Evolutionary conservation across 2,797 vertebrate species (phyloP), one percentile per base, ranked within the genome.

Genomic region (Aplochiton taeniatus): DNA sequence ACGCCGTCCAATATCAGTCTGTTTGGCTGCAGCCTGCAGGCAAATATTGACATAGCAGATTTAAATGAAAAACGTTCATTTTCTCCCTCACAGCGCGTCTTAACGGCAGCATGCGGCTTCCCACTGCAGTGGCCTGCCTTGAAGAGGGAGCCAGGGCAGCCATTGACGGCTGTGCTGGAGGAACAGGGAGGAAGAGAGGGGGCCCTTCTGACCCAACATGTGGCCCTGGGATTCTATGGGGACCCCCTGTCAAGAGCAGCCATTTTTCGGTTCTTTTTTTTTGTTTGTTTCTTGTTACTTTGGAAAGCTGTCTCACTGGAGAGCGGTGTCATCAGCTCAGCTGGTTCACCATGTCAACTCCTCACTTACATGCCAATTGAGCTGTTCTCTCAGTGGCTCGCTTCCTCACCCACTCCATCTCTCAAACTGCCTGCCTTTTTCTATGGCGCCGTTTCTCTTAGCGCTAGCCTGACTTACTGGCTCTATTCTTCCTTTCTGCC

Each of bases 31-130:
- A 77, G 68, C 79, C 68, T 42, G 53, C 61, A 55, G 69, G 81
- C 73, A 85, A 88, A 89, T 88, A 85, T 86, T 87, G 86, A 84
- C 83, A 47, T 51, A 76, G 73, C 63, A 75, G 78, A 83, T 81
- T 59, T 81, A 71, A 83, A 78, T 77, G 80, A 74, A 70, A 44
- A 75, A 75, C 54, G 75, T 65, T 58, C 58, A 41, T 14, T 14
- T 9, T 16, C 44, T 16, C 52, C 17, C 14, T 5, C 16, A 16
- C 52, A 6, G 1, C 20, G 17, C 11, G 5, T 8, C 50, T 13
- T 11, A 48, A 48, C 47, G 11, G 47, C 47, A 48, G 47, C 11
- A 0, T 48, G 11, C 31, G 3, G 31, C 31, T 31, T 31, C 6
- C 31, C 31, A 3, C 47, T 4, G 11, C 47, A 48, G 47, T 48